Conservation (phyloP, 2,888 invertebrate species). For the Pyrrhosoma nymphula region DNA sequence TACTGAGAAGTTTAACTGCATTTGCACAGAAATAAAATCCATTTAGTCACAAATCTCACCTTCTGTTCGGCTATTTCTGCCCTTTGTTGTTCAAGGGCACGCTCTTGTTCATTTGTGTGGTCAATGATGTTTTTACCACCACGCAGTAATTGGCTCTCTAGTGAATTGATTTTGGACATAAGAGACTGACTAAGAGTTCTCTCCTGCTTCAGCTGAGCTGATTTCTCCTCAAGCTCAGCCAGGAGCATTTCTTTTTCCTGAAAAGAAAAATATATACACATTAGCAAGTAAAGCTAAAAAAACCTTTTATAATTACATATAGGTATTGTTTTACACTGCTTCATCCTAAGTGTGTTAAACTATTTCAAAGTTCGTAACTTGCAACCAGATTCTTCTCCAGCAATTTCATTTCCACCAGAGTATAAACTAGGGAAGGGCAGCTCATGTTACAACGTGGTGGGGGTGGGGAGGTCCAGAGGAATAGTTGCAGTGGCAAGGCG, state of each 20-base stretch:
- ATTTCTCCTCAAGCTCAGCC: constrained; percentile 77
- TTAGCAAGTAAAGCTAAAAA: no score
- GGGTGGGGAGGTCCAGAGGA: no score
- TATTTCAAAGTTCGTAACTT: no score
- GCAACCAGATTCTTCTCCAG: no score
- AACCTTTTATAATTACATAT: not conserved
- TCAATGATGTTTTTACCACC: constrained; percentile 97
- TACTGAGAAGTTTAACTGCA: no score
- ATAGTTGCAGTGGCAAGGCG: no score
- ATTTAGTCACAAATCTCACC: constrained; percentile 76
- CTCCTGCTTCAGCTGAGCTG: constrained; percentile 77
- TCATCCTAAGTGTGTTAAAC: no score
- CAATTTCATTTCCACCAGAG: no score
- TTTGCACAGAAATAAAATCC: no score
- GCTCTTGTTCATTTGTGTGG: constrained; percentile 96
- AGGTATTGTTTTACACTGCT: not conserved
- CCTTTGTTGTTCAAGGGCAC: constrained; percentile 90
- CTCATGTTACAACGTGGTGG: no score
- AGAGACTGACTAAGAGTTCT: constrained; percentile 85
- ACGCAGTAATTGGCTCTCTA: constrained; percentile 96
- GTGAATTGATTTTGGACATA: constrained; percentile 87
- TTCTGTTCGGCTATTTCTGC: constrained; percentile 94
- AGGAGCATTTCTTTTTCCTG: constrained; percentile 76
- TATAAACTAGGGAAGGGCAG: no score
- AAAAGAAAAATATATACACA: constrained; percentile 24